Evolutionary conservation across 2,797 vertebrate genomes (phyloP).

Genomic region (Gymnodraco acuticeps): DNA sequence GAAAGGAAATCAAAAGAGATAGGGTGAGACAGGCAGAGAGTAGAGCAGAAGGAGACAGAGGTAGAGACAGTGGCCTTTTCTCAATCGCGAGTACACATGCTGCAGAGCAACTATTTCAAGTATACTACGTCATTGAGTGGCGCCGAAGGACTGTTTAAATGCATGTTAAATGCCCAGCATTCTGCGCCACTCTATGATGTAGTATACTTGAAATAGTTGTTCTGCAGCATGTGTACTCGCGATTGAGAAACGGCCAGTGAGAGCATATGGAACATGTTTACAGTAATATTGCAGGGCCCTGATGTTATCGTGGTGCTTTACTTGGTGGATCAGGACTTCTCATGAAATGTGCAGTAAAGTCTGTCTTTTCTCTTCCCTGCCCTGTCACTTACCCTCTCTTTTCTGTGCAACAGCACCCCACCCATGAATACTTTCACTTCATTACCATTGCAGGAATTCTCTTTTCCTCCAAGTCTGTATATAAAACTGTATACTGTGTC

Average conservation of each 20-base stretch:
- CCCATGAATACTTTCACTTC: constrained; percentile 5
- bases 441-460: constrained; percentile 27
- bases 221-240: no score
- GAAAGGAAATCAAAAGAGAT: constrained; percentile 59
- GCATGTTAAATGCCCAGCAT: no score
- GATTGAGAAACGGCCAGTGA: neutral
- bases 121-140: no score
- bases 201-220: no score
- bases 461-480: constrained; percentile 12
- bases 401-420: neutral
- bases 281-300: constrained; percentile 53
- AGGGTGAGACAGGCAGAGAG: constrained; percentile 37
- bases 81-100: no score
- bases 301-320: constrained; percentile 72
- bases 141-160: no score
- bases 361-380: constrained; percentile 13
- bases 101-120: no score
- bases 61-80: constrained; percentile 28
- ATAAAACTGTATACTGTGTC: constrained; percentile 38
- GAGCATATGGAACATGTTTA: constrained; percentile 82
- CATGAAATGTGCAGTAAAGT: constrained; percentile 39
- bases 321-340: constrained; percentile 57
- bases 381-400: constrained; percentile 15
- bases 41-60: constrained; percentile 22
- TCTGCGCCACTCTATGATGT: no score